Conservation (phyloP, 2,888 invertebrate genomes). For the Thyatira batis region DNA sequence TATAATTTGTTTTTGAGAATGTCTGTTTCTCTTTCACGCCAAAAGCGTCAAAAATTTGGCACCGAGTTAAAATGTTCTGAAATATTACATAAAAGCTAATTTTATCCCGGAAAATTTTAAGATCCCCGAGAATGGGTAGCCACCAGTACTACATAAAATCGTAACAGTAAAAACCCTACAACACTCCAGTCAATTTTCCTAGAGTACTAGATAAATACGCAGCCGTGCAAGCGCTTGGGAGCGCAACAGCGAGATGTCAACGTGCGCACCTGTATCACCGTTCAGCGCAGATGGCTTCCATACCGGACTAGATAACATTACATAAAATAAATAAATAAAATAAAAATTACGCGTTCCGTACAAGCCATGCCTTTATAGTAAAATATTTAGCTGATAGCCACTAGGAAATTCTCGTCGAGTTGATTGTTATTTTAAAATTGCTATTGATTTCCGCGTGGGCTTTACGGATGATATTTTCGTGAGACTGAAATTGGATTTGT, state of each 20-base stretch:
- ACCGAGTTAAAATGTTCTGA: too few relatives aligned
- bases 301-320: neutral
- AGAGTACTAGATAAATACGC: neutral
- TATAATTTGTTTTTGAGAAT: too few relatives aligned
- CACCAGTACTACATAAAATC: too few relatives aligned
- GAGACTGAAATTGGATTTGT: too few relatives aligned
- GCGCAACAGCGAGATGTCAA: constrained; percentile 7
- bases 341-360: neutral
- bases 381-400: neutral
- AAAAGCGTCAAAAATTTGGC: too few relatives aligned
- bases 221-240: constrained; percentile 13
- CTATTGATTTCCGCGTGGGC: neutral
- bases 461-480: too few relatives aligned
- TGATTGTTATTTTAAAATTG: neutral
- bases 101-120: too few relatives aligned
- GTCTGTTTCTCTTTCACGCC: too few relatives aligned
- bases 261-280: neutral
- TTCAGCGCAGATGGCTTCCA: neutral
- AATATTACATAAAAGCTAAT: too few relatives aligned
- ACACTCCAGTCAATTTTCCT: neutral
- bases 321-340: too few relatives aligned
- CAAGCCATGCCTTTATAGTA: neutral
- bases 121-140: too few relatives aligned
- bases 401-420: neutral
- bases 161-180: neutral